Evolutionary conservation across 2,113 vertebrate species (phyloP).

Genomic region (Centropristis striata): DNA sequence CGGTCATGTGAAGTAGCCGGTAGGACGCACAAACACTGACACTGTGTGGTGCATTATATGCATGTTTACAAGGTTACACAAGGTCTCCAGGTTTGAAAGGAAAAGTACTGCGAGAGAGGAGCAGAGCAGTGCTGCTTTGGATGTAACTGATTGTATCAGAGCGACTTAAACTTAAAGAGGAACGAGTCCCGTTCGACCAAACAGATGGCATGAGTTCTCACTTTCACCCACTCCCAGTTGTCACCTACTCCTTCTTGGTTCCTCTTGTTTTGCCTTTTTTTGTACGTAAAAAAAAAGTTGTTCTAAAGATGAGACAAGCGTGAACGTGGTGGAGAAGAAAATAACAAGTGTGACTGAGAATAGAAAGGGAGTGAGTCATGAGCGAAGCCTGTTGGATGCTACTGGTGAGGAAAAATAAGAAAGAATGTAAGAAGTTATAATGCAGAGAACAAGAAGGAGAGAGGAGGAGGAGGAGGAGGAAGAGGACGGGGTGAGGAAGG

Average conservation of each 20-base stretch:
- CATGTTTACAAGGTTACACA: constrained; percentile 55
- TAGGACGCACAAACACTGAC: constrained; percentile 48
- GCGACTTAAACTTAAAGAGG: constrained; percentile 25
- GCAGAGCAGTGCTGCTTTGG: constrained; percentile 11
- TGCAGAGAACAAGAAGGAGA: constrained; percentile 55
- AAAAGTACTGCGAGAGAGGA: constrained; percentile 60
- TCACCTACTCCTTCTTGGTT: constrained; percentile 24
- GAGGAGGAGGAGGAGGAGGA: constrained; percentile 52
- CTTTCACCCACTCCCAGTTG: constrained; percentile 60
- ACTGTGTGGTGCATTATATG: constrained; percentile 55
- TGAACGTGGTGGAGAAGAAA: constrained; percentile 17
- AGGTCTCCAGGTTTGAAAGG: constrained; percentile 54
- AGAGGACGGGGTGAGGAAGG: constrained; percentile 57
- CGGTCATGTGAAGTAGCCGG: constrained; percentile 50
- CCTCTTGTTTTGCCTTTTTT: constrained; percentile 49
- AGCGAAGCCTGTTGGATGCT: background rate
- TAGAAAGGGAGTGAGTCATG: background rate
- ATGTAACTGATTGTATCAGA: constrained; percentile 27
- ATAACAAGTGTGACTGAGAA: constrained; percentile 24
- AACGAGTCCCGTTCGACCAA: constrained; percentile 18
- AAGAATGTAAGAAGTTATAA: constrained; percentile 5
- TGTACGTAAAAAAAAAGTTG: constrained; percentile 17
- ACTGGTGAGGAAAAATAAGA: background rate
- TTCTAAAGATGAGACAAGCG: constrained; percentile 31
- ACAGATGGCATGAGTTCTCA: constrained; percentile 70